These are phyloP conservation scores for Lepilemur ruficaudatus DNA, from an alignment of 2,797 vertebrate genomes.

Conservation along the genomic window DNA sequence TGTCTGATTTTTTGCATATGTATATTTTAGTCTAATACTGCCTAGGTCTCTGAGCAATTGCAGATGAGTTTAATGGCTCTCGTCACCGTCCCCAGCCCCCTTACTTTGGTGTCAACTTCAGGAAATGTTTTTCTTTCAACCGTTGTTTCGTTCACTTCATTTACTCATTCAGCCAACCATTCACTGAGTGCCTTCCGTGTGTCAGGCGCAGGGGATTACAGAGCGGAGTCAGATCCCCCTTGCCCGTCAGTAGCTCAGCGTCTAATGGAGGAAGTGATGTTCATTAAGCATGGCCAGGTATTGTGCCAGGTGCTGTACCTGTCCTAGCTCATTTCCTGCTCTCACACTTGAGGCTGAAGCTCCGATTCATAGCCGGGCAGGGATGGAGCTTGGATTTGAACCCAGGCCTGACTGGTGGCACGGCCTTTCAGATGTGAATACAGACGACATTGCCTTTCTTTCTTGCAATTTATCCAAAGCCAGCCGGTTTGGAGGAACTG, in stretches of 20 bases:
- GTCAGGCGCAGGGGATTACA: neutral
- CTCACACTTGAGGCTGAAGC: neutral
- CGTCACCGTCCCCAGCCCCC: accelerated
- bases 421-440: neutral
- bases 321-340: neutral
- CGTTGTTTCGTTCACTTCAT: neutral
- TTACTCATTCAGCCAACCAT: neutral
- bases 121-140: neutral
- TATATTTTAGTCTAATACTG: neutral
- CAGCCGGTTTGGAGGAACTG: neutral
- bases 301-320: accelerated
- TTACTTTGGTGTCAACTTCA: neutral
- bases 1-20: neutral
- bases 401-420: neutral
- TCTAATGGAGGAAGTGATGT: neutral
- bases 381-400: neutral
- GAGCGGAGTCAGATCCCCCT: neutral
- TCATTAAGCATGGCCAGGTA: neutral
- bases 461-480: neutral
- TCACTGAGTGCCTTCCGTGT: neutral
- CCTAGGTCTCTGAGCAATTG: neutral
- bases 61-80: neutral
- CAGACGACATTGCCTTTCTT: neutral
- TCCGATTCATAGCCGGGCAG: neutral
- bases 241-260: neutral